These are phyloP conservation scores for Panagrolaimus sp. DNA, from an alignment of 1,140 invertebrate species.

Conservation along the genomic window DNA sequence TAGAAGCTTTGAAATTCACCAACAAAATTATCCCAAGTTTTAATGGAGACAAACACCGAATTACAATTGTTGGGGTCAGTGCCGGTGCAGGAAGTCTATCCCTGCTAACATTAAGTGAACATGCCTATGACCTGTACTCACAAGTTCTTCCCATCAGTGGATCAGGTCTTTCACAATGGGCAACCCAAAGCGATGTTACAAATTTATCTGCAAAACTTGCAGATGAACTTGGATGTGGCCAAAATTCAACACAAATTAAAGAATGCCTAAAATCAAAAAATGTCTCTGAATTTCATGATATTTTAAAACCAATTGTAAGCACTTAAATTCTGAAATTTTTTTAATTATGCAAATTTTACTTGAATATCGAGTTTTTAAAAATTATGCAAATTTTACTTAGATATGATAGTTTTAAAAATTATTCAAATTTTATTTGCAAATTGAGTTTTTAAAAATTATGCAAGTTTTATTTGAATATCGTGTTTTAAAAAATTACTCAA, in stretches of 20 bases:
- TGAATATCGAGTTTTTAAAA: no score
- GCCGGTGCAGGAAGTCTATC: constrained; percentile 73
- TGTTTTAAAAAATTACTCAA: no score
- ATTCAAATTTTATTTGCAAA: no score
- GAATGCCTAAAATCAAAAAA: constrained; percentile 1
- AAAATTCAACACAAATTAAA: neutral
- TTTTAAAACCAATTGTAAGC: no score
- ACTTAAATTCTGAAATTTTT: no score
- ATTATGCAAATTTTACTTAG: no score
- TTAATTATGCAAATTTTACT: no score
- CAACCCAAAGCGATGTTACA: neutral
- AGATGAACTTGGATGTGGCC: neutral
- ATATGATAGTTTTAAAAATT: no score
- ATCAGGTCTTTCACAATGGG: neutral
- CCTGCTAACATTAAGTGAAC: constrained; percentile 61
- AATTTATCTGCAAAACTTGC: neutral
- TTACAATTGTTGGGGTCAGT: constrained; percentile 82
- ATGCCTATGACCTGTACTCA: neutral
- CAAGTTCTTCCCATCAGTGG: neutral
- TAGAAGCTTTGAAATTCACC: constrained; percentile 79
- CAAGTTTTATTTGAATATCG: no score
- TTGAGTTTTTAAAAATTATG: no score
- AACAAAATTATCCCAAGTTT: constrained; percentile 75
- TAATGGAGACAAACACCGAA: constrained; percentile 83
- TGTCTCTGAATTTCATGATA: no score